Base-by-base conservation (phyloP, 1,140 invertebrate species). In the Hypsibius dujardini region DNA sequence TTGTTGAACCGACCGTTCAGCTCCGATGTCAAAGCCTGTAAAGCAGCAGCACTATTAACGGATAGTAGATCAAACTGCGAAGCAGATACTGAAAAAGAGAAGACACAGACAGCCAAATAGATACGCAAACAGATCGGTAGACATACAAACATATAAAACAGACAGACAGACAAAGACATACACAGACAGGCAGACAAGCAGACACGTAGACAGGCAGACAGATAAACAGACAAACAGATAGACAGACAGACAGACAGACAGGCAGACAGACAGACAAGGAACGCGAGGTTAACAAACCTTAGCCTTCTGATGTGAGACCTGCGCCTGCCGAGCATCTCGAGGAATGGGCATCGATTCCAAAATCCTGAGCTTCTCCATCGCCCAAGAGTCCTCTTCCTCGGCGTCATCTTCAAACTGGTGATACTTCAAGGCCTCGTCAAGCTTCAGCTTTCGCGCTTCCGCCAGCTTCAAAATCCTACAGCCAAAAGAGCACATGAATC, bases 381-480 rank as follows among this genome's bases (percentile, higher is more conserved):
- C 79, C 88, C 93, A 95, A 0, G 89, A 87, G 81, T 92, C 91
- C 79, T 95, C 92, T 74, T 92, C 90, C 74, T 90, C 90, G 74
- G 92, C 88, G 78, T 95, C 91, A 71, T 83, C 92, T 70, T 97
- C 82, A 79, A 98, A 97, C 77, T 95, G 92, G 78, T 90, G 95
- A 76, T 93, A 92, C 76, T 91, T 90, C 73, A 91, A 83, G 0
- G 92, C 91, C 74, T 95, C 90, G 77, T 95, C 90, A 12, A 98
- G 80, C 2, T 88, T 84, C 0, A 85, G 85, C 72, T 90, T 86
- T 28, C 92, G 84, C 72, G 87, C 85, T 59, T 87, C 86, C 7
- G 87, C 79, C 45, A 91, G 78, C 62, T 84, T 77, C 12, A 72
- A 47, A 60, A 1, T 46, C 50, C 46, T 75, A 59, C 7, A 72